These are phyloP conservation scores for Drosophila antonietae DNA, from an alignment of 2,888 invertebrate species.

Conservation along the genomic window DNA sequence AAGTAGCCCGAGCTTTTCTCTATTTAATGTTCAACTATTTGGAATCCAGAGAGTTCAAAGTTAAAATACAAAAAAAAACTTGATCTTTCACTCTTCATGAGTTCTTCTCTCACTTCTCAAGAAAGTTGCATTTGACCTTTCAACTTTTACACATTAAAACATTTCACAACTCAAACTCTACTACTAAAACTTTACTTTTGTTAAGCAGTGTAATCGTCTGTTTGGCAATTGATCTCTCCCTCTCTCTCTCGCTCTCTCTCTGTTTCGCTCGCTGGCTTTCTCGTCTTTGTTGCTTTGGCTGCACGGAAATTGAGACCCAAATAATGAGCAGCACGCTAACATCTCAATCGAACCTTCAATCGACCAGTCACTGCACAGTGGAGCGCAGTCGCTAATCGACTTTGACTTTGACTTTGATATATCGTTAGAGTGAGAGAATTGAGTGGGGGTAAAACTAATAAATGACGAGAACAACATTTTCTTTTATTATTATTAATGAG, in stretches of 20 bases:
- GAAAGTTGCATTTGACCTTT: neutral
- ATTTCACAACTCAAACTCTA: neutral
- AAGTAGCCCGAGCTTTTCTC: neutral
- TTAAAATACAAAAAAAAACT: neutral
- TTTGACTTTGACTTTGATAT: conserved; percentile 10
- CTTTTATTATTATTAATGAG: neutral
- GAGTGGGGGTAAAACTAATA: neutral
- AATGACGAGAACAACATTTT: neutral
- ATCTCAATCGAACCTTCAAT: conserved; percentile 72
- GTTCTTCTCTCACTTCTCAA: too few relatives aligned
- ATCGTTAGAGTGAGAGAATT: neutral
- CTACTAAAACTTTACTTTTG: neutral
- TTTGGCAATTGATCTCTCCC: conserved; percentile 63
- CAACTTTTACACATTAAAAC: neutral
- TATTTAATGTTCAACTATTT: neutral
- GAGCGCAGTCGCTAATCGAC: conserved; percentile 3
- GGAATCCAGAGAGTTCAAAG: neutral
- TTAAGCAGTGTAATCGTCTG: conserved; percentile 52
- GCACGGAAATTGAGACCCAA: conserved; percentile 71
- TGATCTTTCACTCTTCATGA: too few relatives aligned
- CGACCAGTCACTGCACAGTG: conserved; percentile 68
- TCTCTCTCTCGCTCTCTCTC: neutral
- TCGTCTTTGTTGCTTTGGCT: conserved; percentile 19
- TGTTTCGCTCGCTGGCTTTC: conserved; percentile 25
- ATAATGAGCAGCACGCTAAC: conserved; percentile 75